Percentiles rank a stretch among this genome's conserved stretches.
phyloP scores from a whole-genome alignment of 2,888 invertebrate genomes.

The Orchesella flavescens region DNA sequence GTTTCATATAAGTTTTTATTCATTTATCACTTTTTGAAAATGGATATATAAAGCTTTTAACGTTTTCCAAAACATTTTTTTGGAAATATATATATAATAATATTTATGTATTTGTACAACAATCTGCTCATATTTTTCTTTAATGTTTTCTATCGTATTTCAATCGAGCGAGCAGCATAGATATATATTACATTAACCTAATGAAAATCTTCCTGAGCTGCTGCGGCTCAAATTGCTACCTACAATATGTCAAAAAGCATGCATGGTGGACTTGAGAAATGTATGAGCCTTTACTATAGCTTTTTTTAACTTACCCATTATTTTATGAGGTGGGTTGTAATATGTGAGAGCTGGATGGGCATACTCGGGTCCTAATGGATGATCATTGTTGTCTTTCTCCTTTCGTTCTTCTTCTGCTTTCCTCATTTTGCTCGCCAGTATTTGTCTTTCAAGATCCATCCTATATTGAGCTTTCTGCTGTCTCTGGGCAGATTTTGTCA shows the following conservation, averaged over 20 bases:
- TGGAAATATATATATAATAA: neutral
- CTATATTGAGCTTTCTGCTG: conserved; percentile 62
- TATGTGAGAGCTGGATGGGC: conserved; percentile 40
- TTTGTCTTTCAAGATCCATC: conserved; percentile 65
- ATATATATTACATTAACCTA: conserved; percentile 31
- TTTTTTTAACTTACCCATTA: neutral
- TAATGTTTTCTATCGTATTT: neutral
- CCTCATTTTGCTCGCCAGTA: conserved; percentile 57
- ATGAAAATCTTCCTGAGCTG: conserved; percentile 32
- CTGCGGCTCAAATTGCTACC: conserved; percentile 17
- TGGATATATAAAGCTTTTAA: neutral
- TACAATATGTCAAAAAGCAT: conserved; percentile 44
- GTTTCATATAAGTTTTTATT: conserved; percentile 34
- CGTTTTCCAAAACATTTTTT: neutral
- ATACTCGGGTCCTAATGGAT: conserved; percentile 66
- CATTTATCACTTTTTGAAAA: conserved; percentile 27
- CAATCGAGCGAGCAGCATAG: conserved; percentile 4
- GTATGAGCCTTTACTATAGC: neutral
- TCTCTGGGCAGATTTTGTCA: conserved; percentile 36
- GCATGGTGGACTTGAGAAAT: conserved; percentile 5
- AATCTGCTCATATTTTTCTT: no score
- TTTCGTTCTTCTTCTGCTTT: conserved; percentile 59
- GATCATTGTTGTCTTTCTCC: conserved; percentile 56
- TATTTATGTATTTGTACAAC: neutral
- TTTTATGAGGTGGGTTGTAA: conserved; percentile 35